Evolutionary conservation across 2,113 vertebrate species (phyloP).

Genomic region (Leucopsar rothschildi): DNA sequence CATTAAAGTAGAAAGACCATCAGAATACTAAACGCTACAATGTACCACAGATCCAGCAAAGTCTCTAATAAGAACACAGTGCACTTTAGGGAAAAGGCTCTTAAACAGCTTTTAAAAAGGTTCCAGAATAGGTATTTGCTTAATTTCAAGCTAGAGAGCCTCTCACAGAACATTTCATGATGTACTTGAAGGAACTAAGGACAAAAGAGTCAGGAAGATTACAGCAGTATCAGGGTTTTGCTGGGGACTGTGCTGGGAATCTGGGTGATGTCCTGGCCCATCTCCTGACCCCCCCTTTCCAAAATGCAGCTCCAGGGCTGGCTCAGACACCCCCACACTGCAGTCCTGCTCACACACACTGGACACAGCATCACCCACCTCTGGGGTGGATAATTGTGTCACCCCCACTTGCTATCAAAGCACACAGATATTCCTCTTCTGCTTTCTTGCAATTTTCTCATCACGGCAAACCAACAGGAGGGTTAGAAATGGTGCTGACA

Average conservation of each 20-base stretch:
- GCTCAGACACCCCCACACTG: rapidly evolving
- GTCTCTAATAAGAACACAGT: background rate
- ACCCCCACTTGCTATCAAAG: background rate
- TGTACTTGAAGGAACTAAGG: background rate
- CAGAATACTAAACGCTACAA: background rate
- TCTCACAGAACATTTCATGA: background rate
- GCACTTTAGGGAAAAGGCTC: constrained; percentile 3
- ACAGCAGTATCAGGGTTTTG: background rate
- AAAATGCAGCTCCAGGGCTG: background rate
- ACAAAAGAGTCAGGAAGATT: background rate
- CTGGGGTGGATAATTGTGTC: background rate
- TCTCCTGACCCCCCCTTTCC: background rate
- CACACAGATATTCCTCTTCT: background rate
- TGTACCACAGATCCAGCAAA: background rate
- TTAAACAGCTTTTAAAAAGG: background rate
- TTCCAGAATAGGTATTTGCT: background rate
- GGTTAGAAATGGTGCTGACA: background rate
- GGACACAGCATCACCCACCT: rapidly evolving
- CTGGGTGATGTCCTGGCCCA: background rate
- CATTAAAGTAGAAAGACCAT: background rate
- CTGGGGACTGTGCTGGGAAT: background rate
- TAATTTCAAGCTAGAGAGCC: background rate
- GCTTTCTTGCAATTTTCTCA: background rate
- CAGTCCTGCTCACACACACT: background rate
- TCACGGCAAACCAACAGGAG: background rate